Base-by-base conservation (phyloP, 2,888 invertebrate species). In the Drosophila limbata region DNA sequence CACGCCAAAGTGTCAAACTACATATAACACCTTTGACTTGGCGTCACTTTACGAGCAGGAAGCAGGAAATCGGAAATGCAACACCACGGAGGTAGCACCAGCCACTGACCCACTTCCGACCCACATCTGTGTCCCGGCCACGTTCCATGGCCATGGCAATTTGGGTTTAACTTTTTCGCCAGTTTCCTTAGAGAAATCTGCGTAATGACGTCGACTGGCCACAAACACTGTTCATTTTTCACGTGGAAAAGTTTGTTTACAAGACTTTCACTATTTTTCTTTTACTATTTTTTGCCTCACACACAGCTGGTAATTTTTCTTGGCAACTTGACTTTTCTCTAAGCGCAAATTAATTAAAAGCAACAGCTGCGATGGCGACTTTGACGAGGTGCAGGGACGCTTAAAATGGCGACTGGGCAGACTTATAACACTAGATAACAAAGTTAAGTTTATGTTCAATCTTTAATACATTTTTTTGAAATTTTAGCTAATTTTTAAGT, bases 311-410 rank as follows among this genome's bases (percentile, higher is more conserved):
- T 52, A 52, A 81, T 84, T 73, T 78, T 55, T 84, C 79, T 69
- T 69, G 53, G 52, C 52, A 28, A 31, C 19, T 48, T 57, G 51
- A 47, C 70, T 63, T 77, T 42, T 44, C 55, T 35, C 81, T 69
- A 73, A 75, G 69, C 69, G 63, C 56, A 62, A 77, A 84, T 84
- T 81, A 83, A 87, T 87, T 83, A 83, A 84, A 84, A 79, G 73
- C 76, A 81, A 68, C 87, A 84, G 68, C 71, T 77, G 65, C 57
- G 53, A 31, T 37, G 56, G 48, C 39, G 61, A 35, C 25, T 19
- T 31, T 21, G 15, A n/a, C 1, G 17, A 10, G 28, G 17, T 39
- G 39, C 25, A 25, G 51, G 66, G 42, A 55, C 56, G 50, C 62
- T 71, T 64, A 64, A 69, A 62, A 55, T 50, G 51, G 21, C 62